Evolutionary conservation across 2,113 vertebrate species (phyloP), one percentile per base, ranked within the genome.

Genomic region (Pygoscelis antarcticus): DNA sequence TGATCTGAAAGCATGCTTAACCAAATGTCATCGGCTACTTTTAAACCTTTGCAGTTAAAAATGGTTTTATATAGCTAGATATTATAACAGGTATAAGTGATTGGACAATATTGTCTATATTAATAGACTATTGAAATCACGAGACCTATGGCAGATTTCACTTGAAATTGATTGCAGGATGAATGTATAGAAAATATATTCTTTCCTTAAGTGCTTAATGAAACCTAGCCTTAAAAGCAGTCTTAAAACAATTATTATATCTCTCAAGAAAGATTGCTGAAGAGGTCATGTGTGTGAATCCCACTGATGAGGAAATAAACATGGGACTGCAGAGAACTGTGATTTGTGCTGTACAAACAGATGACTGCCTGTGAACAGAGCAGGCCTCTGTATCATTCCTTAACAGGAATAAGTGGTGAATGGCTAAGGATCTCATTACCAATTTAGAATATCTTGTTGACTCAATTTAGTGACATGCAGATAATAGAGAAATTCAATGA

Each of bases 171-270:
- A 58, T 92, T 95, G 76, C 46, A 61, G 61, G 82, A 75, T 79
- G 94, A 85, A 72, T 69, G 22, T 82, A 78, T 64, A 93, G 86
- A 94, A 62, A 93, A 60, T 88, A 84, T 76, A 71, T 86, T 95
- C 38, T 90, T 97, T 92, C 86, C 84, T 95, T 49, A 83, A 95
- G 87, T 88, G 36, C 25, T 47, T 85, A 92, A 96, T 93, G 95
- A 97, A 97, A 96, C 34, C 77, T 95, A 32, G 44, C 18, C 92
- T 89, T 96, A 92, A 91, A 25, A 97, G 26, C 81, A 76, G 86
- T 90, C 80, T 95, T 90, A 93, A 94, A 98, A 86, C 34, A 90
- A 60, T 95, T 70, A 83, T 92, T 87, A 23, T 42, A 9, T 64
- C 71, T 87, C 80, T 96, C 87, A 96, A 90, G 95, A 95, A 82